A percentile compares a stretch with the other conserved stretches of the same genome.
phyloP scores from a whole-genome alignment of 2,797 vertebrate genomes.

The Oreonectes daqikongensis region DNA sequence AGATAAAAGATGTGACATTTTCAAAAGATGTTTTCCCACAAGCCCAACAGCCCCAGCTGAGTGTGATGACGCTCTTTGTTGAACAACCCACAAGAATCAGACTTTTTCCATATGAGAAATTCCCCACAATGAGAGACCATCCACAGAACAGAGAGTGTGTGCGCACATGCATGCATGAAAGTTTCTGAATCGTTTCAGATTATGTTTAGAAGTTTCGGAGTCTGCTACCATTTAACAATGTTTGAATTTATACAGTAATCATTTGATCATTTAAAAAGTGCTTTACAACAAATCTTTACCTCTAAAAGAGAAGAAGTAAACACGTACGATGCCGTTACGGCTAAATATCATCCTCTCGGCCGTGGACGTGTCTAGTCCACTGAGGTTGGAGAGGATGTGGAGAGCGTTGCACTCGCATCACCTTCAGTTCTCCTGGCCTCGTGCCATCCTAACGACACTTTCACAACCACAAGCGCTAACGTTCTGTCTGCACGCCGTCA shows the following conservation, averaged over 20 bases:
- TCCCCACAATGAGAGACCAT: constrained; percentile 44
- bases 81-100: constrained; percentile 50
- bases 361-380: background rate
- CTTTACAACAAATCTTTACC: background rate
- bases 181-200: constrained; percentile 5
- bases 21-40: constrained; percentile 40
- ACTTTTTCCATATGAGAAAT: constrained; percentile 45
- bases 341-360: background rate
- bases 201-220: no score
- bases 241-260: background rate
- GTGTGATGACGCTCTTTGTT: constrained; percentile 31
- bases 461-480: constrained; percentile 56
- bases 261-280: background rate
- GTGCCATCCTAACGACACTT: constrained; percentile 51
- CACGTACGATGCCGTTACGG: background rate
- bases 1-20: constrained; percentile 32
- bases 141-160: background rate
- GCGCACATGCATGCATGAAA: background rate
- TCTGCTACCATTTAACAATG: background rate
- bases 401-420: constrained; percentile 17
- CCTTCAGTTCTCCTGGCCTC: constrained; percentile 4
- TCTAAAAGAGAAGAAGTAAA: constrained; percentile 1
- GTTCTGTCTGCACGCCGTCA: background rate
- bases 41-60: background rate
- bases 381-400: constrained; percentile 25